phyloP scores from a whole-genome alignment of 1,140 invertebrate genomes.

The Drosophila mayri region DNA sequence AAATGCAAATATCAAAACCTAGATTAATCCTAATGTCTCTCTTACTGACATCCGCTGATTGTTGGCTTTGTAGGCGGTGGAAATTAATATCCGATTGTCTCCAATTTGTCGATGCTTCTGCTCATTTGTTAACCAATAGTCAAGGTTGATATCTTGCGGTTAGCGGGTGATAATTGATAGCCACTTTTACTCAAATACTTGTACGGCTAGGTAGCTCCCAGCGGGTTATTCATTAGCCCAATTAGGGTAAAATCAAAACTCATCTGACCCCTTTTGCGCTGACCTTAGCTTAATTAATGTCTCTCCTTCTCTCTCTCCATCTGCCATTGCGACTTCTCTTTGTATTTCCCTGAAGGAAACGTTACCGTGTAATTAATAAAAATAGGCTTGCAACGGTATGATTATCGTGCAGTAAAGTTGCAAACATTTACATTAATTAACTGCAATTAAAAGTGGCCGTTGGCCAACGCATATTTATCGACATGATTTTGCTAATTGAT shows the following conservation, averaged over 20 bases:
- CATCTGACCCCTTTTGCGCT: slow-evolving; percentile 31
- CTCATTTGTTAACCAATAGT: slow-evolving; percentile 37
- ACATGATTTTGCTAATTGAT: slow-evolving; percentile 47
- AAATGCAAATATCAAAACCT: slow-evolving; percentile 30
- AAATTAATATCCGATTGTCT: slow-evolving; percentile 30
- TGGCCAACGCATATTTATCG: slow-evolving; percentile 39
- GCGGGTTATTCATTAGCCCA: slow-evolving; percentile 40
- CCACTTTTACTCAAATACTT: slow-evolving; percentile 39
- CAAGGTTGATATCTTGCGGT: slow-evolving; percentile 56
- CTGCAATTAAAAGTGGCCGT: slow-evolving; percentile 48
- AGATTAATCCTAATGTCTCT: slow-evolving; percentile 6
- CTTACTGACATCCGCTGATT: background rate
- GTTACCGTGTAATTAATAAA: slow-evolving; percentile 43
- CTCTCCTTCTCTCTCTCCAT: background rate
- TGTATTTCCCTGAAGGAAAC: slow-evolving; percentile 36
- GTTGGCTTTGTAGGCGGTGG: background rate
- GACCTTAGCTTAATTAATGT: slow-evolving; percentile 34
- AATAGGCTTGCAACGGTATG: slow-evolving; percentile 27
- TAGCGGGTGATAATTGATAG: slow-evolving; percentile 41
- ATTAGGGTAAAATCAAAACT: slow-evolving; percentile 40
- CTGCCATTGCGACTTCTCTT: slow-evolving; percentile 8
- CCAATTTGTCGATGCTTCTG: slow-evolving; percentile 19
- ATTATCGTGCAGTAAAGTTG: slow-evolving; percentile 38
- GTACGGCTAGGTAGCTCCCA: background rate
- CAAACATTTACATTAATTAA: slow-evolving; percentile 68